Conservation (phyloP, 2,797 vertebrate species). For the Pseudochromis fuscus region DNA sequence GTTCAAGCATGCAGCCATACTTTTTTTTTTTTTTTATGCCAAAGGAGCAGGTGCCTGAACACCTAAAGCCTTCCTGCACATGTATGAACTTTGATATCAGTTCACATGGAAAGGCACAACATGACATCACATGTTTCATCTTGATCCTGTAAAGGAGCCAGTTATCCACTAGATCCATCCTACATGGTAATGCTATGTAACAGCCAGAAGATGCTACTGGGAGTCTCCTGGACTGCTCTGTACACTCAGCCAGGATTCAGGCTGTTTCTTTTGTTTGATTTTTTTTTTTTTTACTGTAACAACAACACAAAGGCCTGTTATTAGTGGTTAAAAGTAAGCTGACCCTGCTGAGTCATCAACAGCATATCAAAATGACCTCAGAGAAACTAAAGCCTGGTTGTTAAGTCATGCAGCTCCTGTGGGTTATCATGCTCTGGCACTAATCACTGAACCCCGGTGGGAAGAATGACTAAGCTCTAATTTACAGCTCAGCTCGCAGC, state of each 20-base stretch:
- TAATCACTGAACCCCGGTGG: conserved; percentile 15
- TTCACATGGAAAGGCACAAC: too few relatives aligned
- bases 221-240: too few relatives aligned
- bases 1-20: too few relatives aligned
- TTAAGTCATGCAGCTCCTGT: conserved; percentile 21
- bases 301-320: conserved; percentile 25
- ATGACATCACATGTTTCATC: too few relatives aligned
- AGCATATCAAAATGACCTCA: conserved; percentile 29
- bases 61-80: too few relatives aligned
- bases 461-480: conserved; percentile 27
- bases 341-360: conserved; percentile 29
- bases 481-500: conserved; percentile 6
- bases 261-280: too few relatives aligned
- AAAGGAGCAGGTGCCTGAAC: too few relatives aligned
- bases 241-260: not conserved
- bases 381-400: conserved; percentile 52
- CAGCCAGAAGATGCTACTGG: not conserved
- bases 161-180: not conserved
- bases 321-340: conserved; percentile 39
- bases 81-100: too few relatives aligned
- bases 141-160: not conserved
- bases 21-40: too few relatives aligned
- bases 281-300: conserved; percentile 21
- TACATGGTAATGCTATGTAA: not conserved
- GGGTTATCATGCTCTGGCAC: conserved; percentile 31